Conservation (phyloP, 2,888 invertebrate species). For the Campaea margaritaria region DNA sequence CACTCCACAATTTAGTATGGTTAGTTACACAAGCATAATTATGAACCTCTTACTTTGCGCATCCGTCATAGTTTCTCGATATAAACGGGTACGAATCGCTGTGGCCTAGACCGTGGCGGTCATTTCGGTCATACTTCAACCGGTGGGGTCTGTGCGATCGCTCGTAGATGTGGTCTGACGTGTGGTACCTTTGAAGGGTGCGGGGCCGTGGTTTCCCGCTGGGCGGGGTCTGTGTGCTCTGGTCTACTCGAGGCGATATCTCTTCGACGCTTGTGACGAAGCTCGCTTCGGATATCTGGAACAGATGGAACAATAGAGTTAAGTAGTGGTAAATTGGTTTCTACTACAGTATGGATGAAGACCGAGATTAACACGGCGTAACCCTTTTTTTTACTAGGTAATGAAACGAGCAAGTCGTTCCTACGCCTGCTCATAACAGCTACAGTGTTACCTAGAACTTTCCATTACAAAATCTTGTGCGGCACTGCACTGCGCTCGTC, state of each 20-base stretch:
- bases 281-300: constrained; percentile 79
- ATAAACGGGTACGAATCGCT: constrained; percentile 75
- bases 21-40: constrained; percentile 50
- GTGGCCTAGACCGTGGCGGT: constrained; percentile 63
- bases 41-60: constrained; percentile 66
- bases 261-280: constrained; percentile 81
- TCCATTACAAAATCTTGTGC: no score
- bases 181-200: constrained; percentile 83
- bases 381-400: no score
- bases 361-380: no score
- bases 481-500: no score
- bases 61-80: constrained; percentile 70
- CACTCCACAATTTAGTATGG: constrained; percentile 1
- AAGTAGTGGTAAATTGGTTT: neutral
- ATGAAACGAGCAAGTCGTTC: no score
- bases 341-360: no score
- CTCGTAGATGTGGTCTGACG: constrained; percentile 79
- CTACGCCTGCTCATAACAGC: no score
- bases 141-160: constrained; percentile 30
- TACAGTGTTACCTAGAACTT: no score
- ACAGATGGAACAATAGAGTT: neutral
- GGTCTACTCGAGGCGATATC: constrained; percentile 65
- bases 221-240: constrained; percentile 80
- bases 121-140: constrained; percentile 20
- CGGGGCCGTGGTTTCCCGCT: constrained; percentile 77